phyloP scores from a whole-genome alignment of 2,113 vertebrate species.

The Nyctibius bracteatus region DNA sequence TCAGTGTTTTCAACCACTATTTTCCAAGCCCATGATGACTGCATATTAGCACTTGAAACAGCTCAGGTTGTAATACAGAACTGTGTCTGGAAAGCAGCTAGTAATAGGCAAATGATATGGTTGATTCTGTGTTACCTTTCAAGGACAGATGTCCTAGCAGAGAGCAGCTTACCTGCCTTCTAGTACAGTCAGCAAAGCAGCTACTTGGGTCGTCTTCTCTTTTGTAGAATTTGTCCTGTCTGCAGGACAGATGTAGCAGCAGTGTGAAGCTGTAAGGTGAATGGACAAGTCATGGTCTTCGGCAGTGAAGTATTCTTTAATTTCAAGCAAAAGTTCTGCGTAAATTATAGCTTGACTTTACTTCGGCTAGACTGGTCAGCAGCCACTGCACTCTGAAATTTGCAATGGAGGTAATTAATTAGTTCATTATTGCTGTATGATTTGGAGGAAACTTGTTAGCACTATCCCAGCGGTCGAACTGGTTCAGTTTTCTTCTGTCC shows the following conservation, averaged over 20 bases:
- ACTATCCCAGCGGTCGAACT: not conserved
- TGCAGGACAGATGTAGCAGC: not conserved
- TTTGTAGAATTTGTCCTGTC: not conserved
- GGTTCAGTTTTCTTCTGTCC: not conserved
- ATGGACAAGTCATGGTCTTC: not conserved
- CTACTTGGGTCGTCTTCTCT: not conserved
- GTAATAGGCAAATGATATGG: not conserved
- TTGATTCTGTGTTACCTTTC: not conserved
- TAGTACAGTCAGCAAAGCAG: not conserved
- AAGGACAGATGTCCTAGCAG: not conserved
- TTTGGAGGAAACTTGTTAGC: not conserved
- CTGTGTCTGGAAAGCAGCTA: not conserved
- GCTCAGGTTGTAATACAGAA: not conserved
- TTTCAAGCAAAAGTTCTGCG: not conserved
- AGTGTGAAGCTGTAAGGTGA: not conserved
- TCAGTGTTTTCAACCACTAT: not conserved
- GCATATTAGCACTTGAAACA: not conserved
- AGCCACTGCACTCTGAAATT: not conserved
- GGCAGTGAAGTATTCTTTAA: not conserved
- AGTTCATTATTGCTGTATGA: not conserved
- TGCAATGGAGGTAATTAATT: not conserved
- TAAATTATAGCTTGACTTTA: not conserved
- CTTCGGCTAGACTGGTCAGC: not conserved
- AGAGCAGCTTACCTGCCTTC: not conserved
- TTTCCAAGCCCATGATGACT: not conserved